phyloP scores from a whole-genome alignment of 2,113 vertebrate genomes.

The Aegotheles bennettii region DNA sequence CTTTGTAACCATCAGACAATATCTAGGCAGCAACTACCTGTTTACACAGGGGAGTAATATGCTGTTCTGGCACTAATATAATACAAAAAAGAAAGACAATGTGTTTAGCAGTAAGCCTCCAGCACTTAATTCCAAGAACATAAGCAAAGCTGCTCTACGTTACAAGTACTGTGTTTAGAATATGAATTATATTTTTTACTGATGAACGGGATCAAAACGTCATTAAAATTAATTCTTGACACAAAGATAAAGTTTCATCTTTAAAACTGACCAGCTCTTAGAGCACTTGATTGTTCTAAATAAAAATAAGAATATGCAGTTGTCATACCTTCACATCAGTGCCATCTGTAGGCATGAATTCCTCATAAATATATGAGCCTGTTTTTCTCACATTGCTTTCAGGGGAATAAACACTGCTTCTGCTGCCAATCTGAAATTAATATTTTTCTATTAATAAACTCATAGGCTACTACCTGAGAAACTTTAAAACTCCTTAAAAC shows the following conservation, averaged over 20 bases:
- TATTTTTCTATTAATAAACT: slow-evolving; percentile 7
- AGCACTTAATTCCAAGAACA: not conserved
- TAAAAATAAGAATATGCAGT: not conserved
- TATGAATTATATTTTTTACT: not conserved
- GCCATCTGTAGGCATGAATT: slow-evolving; percentile 92
- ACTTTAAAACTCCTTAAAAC: not conserved
- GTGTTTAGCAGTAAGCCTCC: not conserved
- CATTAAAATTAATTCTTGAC: not conserved
- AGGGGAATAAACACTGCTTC: slow-evolving; percentile 90
- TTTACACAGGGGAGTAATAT: not conserved
- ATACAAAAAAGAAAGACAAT: not conserved
- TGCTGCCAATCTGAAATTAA: slow-evolving; percentile 87
- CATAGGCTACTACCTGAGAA: not conserved
- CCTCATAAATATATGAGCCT: slow-evolving; percentile 90
- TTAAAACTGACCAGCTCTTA: not conserved
- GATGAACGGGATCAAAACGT: not conserved
- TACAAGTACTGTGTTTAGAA: not conserved
- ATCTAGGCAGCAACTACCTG: not conserved
- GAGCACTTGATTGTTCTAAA: not conserved
- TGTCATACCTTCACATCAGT: slow-evolving; percentile 87
- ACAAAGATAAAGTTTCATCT: not conserved
- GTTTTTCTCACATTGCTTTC: slow-evolving; percentile 90
- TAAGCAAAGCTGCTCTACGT: not conserved
- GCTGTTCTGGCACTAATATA: not conserved
- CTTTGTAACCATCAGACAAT: not conserved